Conservation (phyloP, 2,888 invertebrate genomes). For the Drosophila multiciliata region DNA sequence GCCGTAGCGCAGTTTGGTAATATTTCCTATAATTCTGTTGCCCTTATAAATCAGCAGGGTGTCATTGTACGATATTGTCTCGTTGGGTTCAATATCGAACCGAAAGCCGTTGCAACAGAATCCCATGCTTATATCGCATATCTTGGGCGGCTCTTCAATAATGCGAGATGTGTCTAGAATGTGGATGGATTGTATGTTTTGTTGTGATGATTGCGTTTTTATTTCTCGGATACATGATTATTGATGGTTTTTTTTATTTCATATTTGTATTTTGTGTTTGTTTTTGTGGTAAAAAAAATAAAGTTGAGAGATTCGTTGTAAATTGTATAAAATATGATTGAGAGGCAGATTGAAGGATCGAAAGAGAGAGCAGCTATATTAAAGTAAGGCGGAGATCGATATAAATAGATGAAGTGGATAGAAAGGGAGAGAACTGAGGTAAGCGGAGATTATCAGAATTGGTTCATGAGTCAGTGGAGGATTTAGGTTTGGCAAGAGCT, state of each 20-base stretch:
- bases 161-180: constrained; percentile 78
- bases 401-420: background rate
- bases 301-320: constrained; percentile 60
- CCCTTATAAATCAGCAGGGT: constrained; percentile 76
- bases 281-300: constrained; percentile 52
- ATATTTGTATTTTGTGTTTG: background rate
- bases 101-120: constrained; percentile 81
- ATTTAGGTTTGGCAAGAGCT: background rate
- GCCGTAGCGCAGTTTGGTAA: constrained; percentile 79
- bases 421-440: constrained; percentile 1
- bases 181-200: constrained; percentile 69
- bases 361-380: constrained; percentile 33
- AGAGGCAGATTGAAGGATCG: background rate
- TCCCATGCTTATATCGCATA: constrained; percentile 76
- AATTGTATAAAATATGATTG: constrained; percentile 41
- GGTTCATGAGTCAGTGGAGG: constrained; percentile 22
- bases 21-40: constrained; percentile 81
- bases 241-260: background rate
- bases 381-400: constrained; percentile 13
- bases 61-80: constrained; percentile 80
- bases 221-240: constrained; percentile 34
- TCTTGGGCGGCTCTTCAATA: constrained; percentile 73
- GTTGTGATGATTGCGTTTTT: constrained; percentile 55
- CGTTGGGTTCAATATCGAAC: constrained; percentile 79
- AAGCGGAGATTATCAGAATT: constrained; percentile 6